phyloP scores from a whole-genome alignment of 2,797 vertebrate genomes.

The Synanceia verrucosa region DNA sequence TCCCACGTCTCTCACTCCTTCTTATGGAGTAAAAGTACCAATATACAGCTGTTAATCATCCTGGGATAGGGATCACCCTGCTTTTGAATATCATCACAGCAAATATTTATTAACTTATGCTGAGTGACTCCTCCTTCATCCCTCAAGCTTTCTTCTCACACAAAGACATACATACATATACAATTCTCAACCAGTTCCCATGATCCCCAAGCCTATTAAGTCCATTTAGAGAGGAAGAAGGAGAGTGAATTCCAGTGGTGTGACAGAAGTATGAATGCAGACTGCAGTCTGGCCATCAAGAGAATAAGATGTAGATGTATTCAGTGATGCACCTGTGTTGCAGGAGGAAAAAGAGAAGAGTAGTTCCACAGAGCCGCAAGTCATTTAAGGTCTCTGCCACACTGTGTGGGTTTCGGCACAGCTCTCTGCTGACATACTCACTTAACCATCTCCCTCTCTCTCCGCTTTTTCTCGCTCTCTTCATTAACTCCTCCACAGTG shows the following conservation, averaged over 20 bases:
- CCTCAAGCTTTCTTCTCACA: slow-evolving; percentile 58
- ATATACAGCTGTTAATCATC: slow-evolving; percentile 74
- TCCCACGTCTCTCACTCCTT: slow-evolving; percentile 34
- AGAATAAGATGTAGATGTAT: slow-evolving; percentile 62
- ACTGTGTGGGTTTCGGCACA: slow-evolving; percentile 68
- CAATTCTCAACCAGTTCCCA: slow-evolving; percentile 66
- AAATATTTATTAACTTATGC: slow-evolving; percentile 80
- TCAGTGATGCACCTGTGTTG: slow-evolving; percentile 66
- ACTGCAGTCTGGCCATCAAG: slow-evolving; percentile 25
- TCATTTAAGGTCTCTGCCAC: slow-evolving; percentile 70
- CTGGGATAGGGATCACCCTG: slow-evolving; percentile 71
- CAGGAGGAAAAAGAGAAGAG: slow-evolving; percentile 42
- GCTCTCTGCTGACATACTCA: slow-evolving; percentile 76
- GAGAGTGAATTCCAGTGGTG: slow-evolving; percentile 59
- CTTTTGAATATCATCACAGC: slow-evolving; percentile 77
- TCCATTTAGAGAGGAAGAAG: slow-evolving; percentile 69
- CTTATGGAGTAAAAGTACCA: slow-evolving; percentile 65
- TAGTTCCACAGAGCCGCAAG: slow-evolving; percentile 70
- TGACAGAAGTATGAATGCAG: slow-evolving; percentile 56
- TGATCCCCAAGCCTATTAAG: slow-evolving; percentile 81
- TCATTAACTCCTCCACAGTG: slow-evolving; percentile 80
- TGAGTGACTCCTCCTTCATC: slow-evolving; percentile 74
- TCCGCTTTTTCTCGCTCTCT: slow-evolving; percentile 71
- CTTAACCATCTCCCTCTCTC: slow-evolving; percentile 74
- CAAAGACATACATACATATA: slow-evolving; percentile 45